These are phyloP conservation scores for Syrmaticus mikado DNA, from an alignment of 2,113 vertebrate genomes.

Conservation along the genomic window DNA sequence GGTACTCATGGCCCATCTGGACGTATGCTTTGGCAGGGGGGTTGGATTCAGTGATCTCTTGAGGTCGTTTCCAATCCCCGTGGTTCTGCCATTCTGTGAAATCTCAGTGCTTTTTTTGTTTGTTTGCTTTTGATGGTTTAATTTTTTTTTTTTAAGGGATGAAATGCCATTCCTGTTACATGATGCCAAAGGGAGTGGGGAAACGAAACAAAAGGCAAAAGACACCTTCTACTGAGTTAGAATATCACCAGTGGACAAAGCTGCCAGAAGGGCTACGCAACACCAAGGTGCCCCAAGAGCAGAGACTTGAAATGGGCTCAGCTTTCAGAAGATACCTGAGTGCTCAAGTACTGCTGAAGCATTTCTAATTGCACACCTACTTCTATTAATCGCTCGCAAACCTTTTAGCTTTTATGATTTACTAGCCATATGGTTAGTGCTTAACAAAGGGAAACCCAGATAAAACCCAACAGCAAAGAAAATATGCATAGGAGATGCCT, in stretches of 20 bases:
- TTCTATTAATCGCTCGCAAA: conserved; percentile 5
- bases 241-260: background rate
- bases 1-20: no score
- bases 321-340: background rate
- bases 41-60: no score
- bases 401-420: conserved; percentile 21
- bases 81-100: no score
- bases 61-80: no score
- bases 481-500: background rate
- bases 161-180: background rate
- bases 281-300: background rate
- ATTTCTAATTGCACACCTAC: background rate
- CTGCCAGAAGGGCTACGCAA: accelerated
- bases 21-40: no score
- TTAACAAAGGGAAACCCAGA: conserved; percentile 9
- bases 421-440: conserved; percentile 20
- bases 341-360: background rate
- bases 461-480: conserved; percentile 45
- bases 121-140: background rate
- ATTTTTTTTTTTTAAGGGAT: background rate
- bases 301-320: background rate
- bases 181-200: background rate
- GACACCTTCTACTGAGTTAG: background rate
- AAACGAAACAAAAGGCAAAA: background rate
- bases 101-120: accelerated